A percentile compares a stretch with the other conserved stretches of the same genome.
phyloP scores from a whole-genome alignment of 2,888 invertebrate genomes.

The Stegophylla sp. region DNA sequence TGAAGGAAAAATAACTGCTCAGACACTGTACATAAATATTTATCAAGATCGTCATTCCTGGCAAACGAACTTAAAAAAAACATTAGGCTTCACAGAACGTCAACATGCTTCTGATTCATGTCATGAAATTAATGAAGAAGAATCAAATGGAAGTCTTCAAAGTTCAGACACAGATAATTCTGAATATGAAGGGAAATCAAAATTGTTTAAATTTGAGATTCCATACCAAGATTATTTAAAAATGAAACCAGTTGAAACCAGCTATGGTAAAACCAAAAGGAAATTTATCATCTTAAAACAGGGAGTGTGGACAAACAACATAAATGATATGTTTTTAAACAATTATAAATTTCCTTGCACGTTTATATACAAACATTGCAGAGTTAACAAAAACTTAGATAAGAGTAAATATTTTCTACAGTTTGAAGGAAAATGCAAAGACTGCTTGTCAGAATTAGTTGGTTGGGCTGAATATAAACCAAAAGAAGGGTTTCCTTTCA shows the following conservation, averaged over 20 bases:
- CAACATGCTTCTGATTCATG: too few relatives aligned
- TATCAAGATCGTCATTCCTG: slow-evolving; percentile 4
- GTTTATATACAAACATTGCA: not conserved
- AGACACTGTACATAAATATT: not conserved
- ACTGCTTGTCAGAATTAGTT: not conserved
- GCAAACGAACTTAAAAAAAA: not conserved
- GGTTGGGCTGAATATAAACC: not conserved
- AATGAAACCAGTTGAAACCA: not conserved
- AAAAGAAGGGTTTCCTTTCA: too few relatives aligned
- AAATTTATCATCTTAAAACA: slow-evolving; percentile 5
- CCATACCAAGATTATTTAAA: slow-evolving; percentile 5
- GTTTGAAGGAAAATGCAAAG: slow-evolving; percentile 17
- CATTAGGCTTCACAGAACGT: not conserved
- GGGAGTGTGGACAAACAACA: not conserved
- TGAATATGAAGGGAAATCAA: not conserved
- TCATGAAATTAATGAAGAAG: too few relatives aligned
- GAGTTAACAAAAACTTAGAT: not conserved
- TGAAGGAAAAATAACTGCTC: not conserved
- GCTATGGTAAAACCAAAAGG: not conserved
- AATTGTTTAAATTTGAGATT: slow-evolving; percentile 1
- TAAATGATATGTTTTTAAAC: slow-evolving; percentile 9
- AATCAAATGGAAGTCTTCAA: not conserved
- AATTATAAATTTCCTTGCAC: slow-evolving; percentile 17
- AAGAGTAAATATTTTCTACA: not conserved
- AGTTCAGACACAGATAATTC: not conserved